Conservation (phyloP, 2,888 invertebrate genomes). For the Sycophila texana region DNA sequence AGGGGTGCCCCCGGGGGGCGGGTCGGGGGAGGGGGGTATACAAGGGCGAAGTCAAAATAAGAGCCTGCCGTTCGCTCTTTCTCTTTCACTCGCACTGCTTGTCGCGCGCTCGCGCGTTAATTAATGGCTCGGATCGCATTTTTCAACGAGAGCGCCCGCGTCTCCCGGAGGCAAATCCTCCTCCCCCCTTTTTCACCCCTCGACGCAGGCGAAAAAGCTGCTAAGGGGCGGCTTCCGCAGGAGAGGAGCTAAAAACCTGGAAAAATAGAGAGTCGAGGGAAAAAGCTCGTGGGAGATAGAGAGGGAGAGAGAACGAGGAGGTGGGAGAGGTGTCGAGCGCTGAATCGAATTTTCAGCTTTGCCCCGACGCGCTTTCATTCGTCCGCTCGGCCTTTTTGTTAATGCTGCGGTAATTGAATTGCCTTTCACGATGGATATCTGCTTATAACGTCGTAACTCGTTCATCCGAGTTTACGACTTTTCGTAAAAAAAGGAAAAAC, state of each 20-base stretch:
- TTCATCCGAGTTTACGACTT: slow-evolving; percentile 19
- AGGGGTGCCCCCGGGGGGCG: neutral
- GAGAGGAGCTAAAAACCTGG: no score
- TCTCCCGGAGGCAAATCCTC: neutral
- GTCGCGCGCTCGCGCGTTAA: slow-evolving; percentile 4
- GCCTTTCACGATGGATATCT: slow-evolving; percentile 28
- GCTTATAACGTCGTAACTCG: slow-evolving; percentile 33
- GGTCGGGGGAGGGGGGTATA: neutral
- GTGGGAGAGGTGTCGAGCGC: neutral
- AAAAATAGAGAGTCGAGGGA: slow-evolving; percentile 9
- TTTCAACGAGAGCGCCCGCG: neutral
- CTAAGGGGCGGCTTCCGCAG: neutral
- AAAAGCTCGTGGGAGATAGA: neutral
- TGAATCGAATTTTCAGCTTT: slow-evolving; percentile 29
- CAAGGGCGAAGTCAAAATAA: neutral
- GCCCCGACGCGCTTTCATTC: neutral
- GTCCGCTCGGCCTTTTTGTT: slow-evolving; percentile 16
- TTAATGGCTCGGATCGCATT: slow-evolving; percentile 7
- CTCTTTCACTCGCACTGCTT: neutral
- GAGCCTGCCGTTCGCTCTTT: neutral
- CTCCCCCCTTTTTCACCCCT: no score
- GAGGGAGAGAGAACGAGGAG: no score
- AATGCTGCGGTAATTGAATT: slow-evolving; percentile 23
- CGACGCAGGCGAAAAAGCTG: neutral
- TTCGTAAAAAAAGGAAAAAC: slow-evolving; percentile 17